Base-by-base conservation (phyloP, 2,888 invertebrate genomes). In the Scaptomyza parva region DNA sequence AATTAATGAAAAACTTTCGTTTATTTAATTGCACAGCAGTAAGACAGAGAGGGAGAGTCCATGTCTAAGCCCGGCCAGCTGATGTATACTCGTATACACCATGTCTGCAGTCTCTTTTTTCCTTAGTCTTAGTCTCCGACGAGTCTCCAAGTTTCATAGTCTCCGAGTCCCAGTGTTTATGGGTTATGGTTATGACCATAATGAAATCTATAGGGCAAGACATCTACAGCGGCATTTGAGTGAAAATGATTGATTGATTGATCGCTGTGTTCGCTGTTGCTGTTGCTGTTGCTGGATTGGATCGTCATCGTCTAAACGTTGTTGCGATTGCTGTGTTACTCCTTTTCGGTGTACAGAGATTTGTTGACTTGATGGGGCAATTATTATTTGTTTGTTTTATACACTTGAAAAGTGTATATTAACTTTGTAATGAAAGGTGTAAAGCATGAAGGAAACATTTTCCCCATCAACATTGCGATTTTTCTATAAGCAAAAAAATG, bases 221-320 rank as follows among this genome's bases (percentile, higher is more conserved):
- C 76, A 77, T 65, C 78, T 70, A 77, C 78, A 78, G 72, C 83
- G 86, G 83, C 76, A 67, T 78, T 80, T 86, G 75, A 84, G 83
- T 81, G 83, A 84, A 84, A 84, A 84, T 84, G 86, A 84, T 86
- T 84, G 83, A 84, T 84, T 86, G 86, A 82, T 86, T 86, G 82
- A 82, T 83, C 81, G 79, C 48, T 55, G 50, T 26, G 68, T 28
- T 68, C 33, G 60, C 60, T 61, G 54, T 39, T 66, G 50, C 58
- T 64, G 60, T 60, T 40, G 64, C 28, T 51, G 64, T 65, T 54
- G 69, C 47, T 17, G 37, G 63, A 12, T 45, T 63, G 64, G 43
- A 63, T 50, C 64, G 48, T 57, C 65, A 65, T 64, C 57, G 50
- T 64, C 50, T 50, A 64, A 65, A 50, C 65, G 58, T 52, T 65